A percentile compares a stretch with the other conserved stretches of the same genome.
Conservation (phyloP, 1,140 invertebrate species). For the Panonychus citri region DNA sequence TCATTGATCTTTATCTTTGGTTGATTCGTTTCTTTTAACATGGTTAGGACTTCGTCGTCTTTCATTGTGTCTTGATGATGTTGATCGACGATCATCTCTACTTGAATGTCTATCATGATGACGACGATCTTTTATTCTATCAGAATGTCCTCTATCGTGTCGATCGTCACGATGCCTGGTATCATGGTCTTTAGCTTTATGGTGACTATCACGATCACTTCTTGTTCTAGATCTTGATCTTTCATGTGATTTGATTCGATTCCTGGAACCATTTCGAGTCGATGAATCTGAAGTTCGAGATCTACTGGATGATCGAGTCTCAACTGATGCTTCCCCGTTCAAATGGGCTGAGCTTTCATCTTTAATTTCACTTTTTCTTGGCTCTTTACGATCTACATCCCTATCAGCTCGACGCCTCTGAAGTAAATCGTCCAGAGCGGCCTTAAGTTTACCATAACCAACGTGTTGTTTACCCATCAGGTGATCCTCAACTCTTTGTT, state of each 20-base stretch:
- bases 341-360: no score
- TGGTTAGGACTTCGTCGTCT: neutral
- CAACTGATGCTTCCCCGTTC: no score
- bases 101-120: neutral
- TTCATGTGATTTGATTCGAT: neutral
- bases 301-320: neutral
- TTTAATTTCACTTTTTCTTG: no score
- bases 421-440: slow-evolving; percentile 36
- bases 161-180: neutral
- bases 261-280: neutral
- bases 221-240: neutral
- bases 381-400: neutral
- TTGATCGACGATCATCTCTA: neutral
- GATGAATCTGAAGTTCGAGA: neutral
- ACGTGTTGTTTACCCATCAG: slow-evolving; percentile 92
- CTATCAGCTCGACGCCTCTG: slow-evolving; percentile 13
- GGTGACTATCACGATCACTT: neutral
- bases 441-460: slow-evolving; percentile 49
- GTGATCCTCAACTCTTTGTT: slow-evolving; percentile 91
- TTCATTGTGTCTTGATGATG: neutral
- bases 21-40: no score
- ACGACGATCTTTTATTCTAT: neutral
- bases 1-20: no score
- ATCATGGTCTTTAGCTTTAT: neutral
- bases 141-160: neutral